Evolutionary conservation across 2,113 vertebrate genomes (phyloP).

Genomic region (Psittacus erithacus): DNA sequence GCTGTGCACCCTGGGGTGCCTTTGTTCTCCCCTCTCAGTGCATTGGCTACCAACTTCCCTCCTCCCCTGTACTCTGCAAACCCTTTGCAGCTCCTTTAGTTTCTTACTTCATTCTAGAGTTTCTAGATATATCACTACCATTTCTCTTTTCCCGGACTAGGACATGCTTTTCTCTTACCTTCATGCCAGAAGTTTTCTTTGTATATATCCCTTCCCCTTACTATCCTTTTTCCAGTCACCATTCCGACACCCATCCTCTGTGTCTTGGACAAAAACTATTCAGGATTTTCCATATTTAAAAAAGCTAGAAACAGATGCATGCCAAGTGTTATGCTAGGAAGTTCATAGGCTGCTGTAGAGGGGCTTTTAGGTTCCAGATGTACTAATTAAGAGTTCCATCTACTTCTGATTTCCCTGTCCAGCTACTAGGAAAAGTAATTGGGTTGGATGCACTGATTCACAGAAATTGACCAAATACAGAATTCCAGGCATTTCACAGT

Average conservation of each 20-base stretch:
- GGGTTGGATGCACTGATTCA: not conserved
- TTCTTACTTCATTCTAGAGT: not conserved
- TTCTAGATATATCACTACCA: not conserved
- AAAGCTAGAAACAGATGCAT: not conserved
- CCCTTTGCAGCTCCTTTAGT: not conserved
- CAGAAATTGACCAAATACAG: not conserved
- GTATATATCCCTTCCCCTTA: not conserved
- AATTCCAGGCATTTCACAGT: not conserved
- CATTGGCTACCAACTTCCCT: not conserved
- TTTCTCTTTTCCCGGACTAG: not conserved
- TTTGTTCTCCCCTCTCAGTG: constrained; percentile 31
- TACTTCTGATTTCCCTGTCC: not conserved
- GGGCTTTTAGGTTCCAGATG: not conserved
- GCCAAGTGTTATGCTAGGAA: not conserved
- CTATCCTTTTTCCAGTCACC: not conserved
- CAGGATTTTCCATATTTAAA: not conserved
- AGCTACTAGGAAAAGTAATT: not conserved
- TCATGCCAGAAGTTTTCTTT: not conserved
- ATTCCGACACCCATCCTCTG: not conserved
- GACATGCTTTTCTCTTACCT: not conserved
- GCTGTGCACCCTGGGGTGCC: not conserved
- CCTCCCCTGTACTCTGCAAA: not conserved
- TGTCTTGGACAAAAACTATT: not conserved
- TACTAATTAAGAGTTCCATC: not conserved
- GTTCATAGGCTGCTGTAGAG: not conserved